Conservation (phyloP, 1,140 invertebrate genomes). For the Copidosoma floridanum region DNA sequence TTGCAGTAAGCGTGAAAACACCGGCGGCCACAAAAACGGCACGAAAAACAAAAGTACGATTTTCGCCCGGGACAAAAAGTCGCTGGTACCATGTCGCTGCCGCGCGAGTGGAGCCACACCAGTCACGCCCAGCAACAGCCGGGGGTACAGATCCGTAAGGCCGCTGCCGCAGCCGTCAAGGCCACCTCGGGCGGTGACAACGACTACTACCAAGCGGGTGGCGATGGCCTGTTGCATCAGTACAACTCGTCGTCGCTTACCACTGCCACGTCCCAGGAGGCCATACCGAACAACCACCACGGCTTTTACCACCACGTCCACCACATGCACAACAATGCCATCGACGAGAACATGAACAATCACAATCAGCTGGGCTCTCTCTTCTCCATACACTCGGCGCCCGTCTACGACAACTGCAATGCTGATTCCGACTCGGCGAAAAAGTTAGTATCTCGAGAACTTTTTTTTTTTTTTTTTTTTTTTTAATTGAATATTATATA, state of each 20-base stretch:
- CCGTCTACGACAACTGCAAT: conserved; percentile 51
- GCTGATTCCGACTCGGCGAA: conserved; percentile 41
- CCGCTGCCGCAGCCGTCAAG: not conserved
- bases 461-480: too few species aligned
- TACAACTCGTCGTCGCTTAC: conserved; percentile 33
- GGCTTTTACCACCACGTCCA: conserved; percentile 35
- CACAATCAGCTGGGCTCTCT: conserved; percentile 55
- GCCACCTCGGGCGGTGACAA: not conserved
- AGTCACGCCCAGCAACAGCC: not conserved
- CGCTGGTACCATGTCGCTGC: conserved; percentile 60
- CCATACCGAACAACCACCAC: conserved; percentile 36
- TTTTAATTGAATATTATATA: too few species aligned
- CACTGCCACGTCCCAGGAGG: conserved; percentile 32
- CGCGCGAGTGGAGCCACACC: conserved; percentile 61
- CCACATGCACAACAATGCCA: conserved; percentile 38
- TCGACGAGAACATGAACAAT: conserved; percentile 50
- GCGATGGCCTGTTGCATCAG: conserved; percentile 23
- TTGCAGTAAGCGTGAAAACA: not conserved
- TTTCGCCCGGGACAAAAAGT: not conserved
- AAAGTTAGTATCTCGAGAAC: too few species aligned
- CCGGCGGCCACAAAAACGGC: too few species aligned
- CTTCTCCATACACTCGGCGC: conserved; percentile 61
- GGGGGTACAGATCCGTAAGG: too few species aligned
- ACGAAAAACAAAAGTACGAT: not conserved
- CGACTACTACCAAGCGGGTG: not conserved